These are phyloP conservation scores for Ceratotherium simum DNA, from an alignment of 2,113 vertebrate species.

Conservation along the genomic window DNA sequence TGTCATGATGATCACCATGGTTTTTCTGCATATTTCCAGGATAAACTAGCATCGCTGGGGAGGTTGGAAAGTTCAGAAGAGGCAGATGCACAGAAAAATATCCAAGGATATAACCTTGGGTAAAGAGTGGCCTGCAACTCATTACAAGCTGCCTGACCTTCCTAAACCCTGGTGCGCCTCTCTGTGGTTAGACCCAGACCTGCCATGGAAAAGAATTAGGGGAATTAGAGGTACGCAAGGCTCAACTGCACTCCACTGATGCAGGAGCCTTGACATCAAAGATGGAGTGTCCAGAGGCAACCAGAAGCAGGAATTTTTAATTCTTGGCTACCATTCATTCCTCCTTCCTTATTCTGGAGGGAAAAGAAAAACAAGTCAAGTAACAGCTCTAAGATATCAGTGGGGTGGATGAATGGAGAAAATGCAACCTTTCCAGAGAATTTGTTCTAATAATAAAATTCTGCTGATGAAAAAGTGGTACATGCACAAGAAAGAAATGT, in stretches of 20 bases:
- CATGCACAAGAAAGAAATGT: neutral
- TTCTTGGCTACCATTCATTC: neutral
- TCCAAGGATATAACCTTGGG: neutral
- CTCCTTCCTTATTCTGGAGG: neutral
- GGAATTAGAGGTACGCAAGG: too few relatives aligned
- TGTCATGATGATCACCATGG: too few relatives aligned
- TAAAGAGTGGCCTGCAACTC: neutral
- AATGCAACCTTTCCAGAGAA: neutral
- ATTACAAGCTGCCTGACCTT: neutral
- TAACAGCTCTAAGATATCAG: neutral
- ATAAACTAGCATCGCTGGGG: neutral
- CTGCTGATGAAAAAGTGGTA: neutral
- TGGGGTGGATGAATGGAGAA: neutral
- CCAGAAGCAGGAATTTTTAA: neutral
- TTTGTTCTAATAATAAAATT: neutral
- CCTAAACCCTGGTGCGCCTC: neutral
- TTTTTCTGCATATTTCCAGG: too few relatives aligned
- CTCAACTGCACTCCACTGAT: neutral
- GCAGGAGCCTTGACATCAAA: neutral
- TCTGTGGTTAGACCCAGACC: too few relatives aligned
- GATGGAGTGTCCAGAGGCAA: too few relatives aligned
- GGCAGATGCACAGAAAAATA: neutral
- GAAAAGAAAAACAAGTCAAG: neutral
- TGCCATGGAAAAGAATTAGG: neutral
- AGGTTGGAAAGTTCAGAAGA: neutral